phyloP scores from a whole-genome alignment of 1,140 invertebrate genomes.

The Oryzaephilus surinamensis region DNA sequence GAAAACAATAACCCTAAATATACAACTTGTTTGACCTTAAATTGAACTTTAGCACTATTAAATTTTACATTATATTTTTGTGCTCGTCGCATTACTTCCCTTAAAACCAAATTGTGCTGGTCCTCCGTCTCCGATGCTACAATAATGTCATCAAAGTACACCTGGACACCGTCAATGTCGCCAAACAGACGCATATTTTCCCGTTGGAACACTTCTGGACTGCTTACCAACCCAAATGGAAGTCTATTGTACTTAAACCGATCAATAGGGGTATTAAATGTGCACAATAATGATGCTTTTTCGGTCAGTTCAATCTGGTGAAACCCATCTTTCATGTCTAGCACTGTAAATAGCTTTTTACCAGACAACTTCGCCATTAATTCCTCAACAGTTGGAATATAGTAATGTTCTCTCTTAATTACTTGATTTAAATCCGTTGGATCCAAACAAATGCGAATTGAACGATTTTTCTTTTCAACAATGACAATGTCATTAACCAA shows the following conservation, averaged over 20 bases:
- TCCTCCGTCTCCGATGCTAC: slow-evolving; percentile 18
- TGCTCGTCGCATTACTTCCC: slow-evolving; percentile 15
- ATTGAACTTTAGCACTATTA: slow-evolving; percentile 25
- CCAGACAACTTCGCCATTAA: slow-evolving; percentile 26
- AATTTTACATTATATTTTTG: slow-evolving; percentile 27
- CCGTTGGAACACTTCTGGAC: slow-evolving; percentile 33
- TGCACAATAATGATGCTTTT: slow-evolving; percentile 32
- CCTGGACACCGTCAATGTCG: slow-evolving; percentile 25
- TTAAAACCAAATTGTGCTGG: slow-evolving; percentile 18
- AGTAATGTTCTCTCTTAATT: slow-evolving; percentile 8
- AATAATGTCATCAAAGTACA: slow-evolving; percentile 30
- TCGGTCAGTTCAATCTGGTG: slow-evolving; percentile 36
- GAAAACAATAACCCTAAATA: slow-evolving; percentile 25
- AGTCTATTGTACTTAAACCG: slow-evolving; percentile 17
- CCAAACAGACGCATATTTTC: slow-evolving; percentile 24
- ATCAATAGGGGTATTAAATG: slow-evolving; percentile 34
- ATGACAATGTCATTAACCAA: slow-evolving; percentile 10
- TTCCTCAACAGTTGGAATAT: slow-evolving; percentile 9
- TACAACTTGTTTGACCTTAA: slow-evolving; percentile 24
- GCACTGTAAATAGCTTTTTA: slow-evolving; percentile 31
- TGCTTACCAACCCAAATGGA: slow-evolving; percentile 30
- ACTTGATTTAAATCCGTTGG: slow-evolving; percentile 8
- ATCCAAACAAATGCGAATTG: slow-evolving; percentile 12
- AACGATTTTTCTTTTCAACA: slow-evolving; percentile 6
- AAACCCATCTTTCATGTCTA: slow-evolving; percentile 37